Conservation (phyloP, 2,888 invertebrate species). For the Stegana nigrithorax region DNA sequence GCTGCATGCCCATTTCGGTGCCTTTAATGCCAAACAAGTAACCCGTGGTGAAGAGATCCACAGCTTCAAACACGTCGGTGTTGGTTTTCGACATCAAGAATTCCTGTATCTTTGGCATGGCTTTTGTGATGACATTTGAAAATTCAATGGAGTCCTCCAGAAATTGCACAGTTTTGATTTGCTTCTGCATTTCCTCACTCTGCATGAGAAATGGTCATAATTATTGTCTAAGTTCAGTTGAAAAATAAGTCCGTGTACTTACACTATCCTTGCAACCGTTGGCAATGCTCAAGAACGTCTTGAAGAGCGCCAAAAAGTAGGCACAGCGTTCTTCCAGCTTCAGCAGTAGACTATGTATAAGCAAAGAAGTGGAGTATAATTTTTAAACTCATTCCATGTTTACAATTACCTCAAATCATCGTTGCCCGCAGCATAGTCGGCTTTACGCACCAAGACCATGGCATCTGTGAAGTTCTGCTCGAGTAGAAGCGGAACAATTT, state of each 20-base stretch:
- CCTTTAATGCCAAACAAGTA: constrained; percentile 82
- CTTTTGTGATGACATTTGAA: constrained; percentile 60
- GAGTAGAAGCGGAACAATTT: constrained; percentile 54
- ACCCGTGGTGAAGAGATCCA: constrained; percentile 87
- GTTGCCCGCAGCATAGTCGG: constrained; percentile 63
- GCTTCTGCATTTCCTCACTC: constrained; percentile 72
- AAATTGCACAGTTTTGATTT: constrained; percentile 77
- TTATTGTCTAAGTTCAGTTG: too few species aligned
- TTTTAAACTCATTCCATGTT: background rate
- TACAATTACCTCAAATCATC: constrained; percentile 50
- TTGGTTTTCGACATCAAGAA: constrained; percentile 79
- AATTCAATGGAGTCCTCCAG: constrained; percentile 76
- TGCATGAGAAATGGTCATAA: constrained; percentile 26
- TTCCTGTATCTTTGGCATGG: constrained; percentile 76
- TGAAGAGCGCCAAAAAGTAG: constrained; percentile 62
- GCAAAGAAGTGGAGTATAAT: too few species aligned
- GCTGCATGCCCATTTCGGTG: constrained; percentile 77
- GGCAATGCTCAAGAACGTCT: constrained; percentile 63
- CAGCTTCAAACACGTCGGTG: constrained; percentile 88
- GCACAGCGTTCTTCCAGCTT: constrained; percentile 62
- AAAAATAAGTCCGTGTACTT: too few species aligned
- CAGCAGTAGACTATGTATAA: constrained; percentile 38
- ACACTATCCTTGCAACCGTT: constrained; percentile 63
- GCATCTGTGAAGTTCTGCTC: constrained; percentile 64
- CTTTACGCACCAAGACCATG: constrained; percentile 59